Percentiles rank a stretch among this genome's conserved stretches.
These are phyloP conservation scores for Chironomus striatipennis DNA, from an alignment of 1,140 invertebrate genomes.

Conservation along the genomic window DNA sequence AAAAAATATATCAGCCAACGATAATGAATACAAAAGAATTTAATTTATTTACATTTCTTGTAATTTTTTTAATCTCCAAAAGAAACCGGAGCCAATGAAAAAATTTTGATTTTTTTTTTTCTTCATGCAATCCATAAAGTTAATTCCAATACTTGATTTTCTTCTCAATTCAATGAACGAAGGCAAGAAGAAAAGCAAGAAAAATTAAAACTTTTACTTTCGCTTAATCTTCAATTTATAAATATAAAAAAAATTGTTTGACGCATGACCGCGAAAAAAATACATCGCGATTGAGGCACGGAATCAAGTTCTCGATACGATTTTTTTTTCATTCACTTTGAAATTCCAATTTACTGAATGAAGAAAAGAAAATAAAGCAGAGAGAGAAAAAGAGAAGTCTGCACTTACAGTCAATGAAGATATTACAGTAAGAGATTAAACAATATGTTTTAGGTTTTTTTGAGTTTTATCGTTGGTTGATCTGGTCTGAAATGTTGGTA, in stretches of 20 bases:
- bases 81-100: no score
- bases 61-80: no score
- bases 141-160: no score
- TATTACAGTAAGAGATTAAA: constrained; percentile 1
- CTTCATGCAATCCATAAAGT: no score
- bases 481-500: neutral
- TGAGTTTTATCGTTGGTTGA: neutral
- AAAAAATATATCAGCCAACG: no score
- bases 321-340: neutral
- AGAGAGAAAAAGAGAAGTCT: neutral
- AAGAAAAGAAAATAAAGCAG: no score
- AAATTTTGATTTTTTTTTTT: no score
- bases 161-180: no score
- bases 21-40: no score
- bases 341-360: no score
- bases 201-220: neutral
- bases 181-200: no score
- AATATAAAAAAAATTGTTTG: neutral
- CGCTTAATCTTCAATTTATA: neutral
- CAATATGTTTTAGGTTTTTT: neutral
- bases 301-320: neutral
- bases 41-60: no score
- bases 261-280: constrained; percentile 11
- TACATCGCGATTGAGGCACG: neutral
- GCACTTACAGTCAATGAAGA: neutral